phyloP scores from a whole-genome alignment of 1,140 invertebrate species.

The Goniozus legneri region DNA sequence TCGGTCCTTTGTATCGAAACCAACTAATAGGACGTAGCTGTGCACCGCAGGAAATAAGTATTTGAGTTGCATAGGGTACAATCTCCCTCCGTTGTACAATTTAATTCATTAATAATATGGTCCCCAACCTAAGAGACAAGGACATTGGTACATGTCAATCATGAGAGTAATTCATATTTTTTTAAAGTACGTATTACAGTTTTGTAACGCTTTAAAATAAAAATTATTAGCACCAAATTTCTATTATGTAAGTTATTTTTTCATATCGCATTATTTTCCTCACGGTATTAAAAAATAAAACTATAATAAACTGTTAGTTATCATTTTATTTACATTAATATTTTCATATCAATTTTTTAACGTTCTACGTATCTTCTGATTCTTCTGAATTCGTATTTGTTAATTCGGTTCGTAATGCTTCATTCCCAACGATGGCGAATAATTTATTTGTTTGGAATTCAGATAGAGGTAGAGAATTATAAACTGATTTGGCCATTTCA shows the following conservation, averaged over 20 bases:
- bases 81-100: constrained; percentile 31
- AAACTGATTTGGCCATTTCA: constrained; percentile 17
- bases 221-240: no score
- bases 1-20: constrained; percentile 29
- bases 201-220: not conserved
- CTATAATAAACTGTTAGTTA: constrained; percentile 13
- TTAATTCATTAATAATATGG: constrained; percentile 46
- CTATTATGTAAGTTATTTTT: no score
- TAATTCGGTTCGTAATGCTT: constrained; percentile 8
- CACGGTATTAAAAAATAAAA: constrained; percentile 1
- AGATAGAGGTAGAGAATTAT: constrained; percentile 17
- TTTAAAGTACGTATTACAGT: constrained; percentile 22
- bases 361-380: no score
- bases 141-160: constrained; percentile 51
- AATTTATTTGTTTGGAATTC: constrained; percentile 16
- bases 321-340: constrained; percentile 7
- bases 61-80: constrained; percentile 44
- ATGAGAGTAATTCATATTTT: constrained; percentile 34
- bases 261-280: not conserved
- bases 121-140: constrained; percentile 45
- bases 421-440: constrained; percentile 17
- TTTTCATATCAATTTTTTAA: constrained; percentile 12
- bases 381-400: constrained; percentile 7
- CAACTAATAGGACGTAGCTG: constrained; percentile 26
- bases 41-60: constrained; percentile 49